Base-by-base conservation (phyloP, 2,888 invertebrate species). In the Lacanobia oleracea region DNA sequence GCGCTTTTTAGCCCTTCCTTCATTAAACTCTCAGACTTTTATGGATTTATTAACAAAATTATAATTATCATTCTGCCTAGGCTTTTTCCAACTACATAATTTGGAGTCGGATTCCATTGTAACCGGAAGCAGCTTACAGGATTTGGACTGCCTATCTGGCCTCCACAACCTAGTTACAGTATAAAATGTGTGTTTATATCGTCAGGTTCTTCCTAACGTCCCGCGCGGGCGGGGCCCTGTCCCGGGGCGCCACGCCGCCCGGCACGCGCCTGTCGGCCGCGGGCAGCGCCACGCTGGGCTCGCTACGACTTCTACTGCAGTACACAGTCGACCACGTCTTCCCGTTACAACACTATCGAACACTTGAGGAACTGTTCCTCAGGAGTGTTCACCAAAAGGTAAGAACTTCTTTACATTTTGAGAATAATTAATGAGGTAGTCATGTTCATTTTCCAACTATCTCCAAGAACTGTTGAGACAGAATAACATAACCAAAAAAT, bases 311-410 rank as follows among this genome's bases (percentile, higher is more conserved):
- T 69, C 97, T 98, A 91, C 97, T 99, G 82, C 98, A 98, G 90
- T 99, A 99, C 94, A 98, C 98, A 23, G 98, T 98, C 59, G 99
- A 99, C 96, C 97, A 98, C 93, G 98, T 99, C 66, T 98, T 99
- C 94, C 97, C 98, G 54, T 97, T 98, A 69, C 97, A 97, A 86
- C 97, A 98, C 87, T 99, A 99, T 91, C 97, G 98, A 83, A 96
- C 97, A 86, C 96, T 99, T 18, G 97, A 98, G 89, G 97, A 97
- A 91, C 96, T 99, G 71, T 96, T 99, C 75, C 95, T 99, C 48
- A 97, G 97, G 89, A 98, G 98, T 88, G 96, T 97, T 63, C 96
- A 97, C 79, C 96, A 97, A 77, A 96, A 97, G 95, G 97, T 97
- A 90, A 16, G 60, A 21, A 23, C 33, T 54, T 54, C n/a, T 53